Conservation (phyloP, 2,113 vertebrate species). For the Morphnarchus princeps region DNA sequence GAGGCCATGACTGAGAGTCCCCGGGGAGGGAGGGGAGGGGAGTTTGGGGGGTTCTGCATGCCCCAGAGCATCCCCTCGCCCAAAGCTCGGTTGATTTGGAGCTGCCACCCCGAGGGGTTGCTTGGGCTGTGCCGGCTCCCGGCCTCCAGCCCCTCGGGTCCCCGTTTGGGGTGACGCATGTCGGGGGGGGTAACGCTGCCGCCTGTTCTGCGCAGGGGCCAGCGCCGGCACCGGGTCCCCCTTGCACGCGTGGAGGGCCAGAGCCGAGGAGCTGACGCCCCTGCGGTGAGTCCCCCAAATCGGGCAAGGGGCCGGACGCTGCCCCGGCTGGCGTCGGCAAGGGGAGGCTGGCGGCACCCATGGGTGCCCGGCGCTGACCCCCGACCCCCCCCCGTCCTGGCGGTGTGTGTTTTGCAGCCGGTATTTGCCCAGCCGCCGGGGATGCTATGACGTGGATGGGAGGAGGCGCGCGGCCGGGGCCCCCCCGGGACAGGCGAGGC, state of each 20-base stretch:
- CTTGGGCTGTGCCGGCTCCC: background rate
- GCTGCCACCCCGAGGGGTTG: background rate
- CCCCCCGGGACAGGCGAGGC: slow-evolving; percentile 3
- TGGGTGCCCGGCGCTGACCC: background rate
- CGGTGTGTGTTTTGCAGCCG: slow-evolving; percentile 60
- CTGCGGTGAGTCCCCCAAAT: slow-evolving; percentile 31
- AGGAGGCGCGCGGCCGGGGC: slow-evolving; percentile 39
- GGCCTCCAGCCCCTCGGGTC: background rate
- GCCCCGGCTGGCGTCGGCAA: background rate
- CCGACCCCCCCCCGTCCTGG: background rate
- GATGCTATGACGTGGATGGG: slow-evolving; percentile 61
- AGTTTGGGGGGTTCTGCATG: background rate
- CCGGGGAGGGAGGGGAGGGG: background rate
- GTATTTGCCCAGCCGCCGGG: slow-evolving; percentile 51
- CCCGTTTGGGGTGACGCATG: fast-evolving
- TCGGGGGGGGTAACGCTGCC: slow-evolving; percentile 5
- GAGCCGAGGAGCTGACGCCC: slow-evolving; percentile 33
- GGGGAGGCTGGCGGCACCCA: background rate
- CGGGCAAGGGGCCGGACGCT: background rate
- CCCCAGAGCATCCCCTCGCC: background rate
- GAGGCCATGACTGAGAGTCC: background rate
- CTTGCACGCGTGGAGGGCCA: background rate
- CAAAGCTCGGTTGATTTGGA: fast-evolving
- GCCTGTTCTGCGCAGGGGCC: slow-evolving; percentile 43
- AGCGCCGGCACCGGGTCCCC: slow-evolving; percentile 5